Evolutionary conservation across 2,888 invertebrate species (phyloP).

Genomic region (Julus scanicus): DNA sequence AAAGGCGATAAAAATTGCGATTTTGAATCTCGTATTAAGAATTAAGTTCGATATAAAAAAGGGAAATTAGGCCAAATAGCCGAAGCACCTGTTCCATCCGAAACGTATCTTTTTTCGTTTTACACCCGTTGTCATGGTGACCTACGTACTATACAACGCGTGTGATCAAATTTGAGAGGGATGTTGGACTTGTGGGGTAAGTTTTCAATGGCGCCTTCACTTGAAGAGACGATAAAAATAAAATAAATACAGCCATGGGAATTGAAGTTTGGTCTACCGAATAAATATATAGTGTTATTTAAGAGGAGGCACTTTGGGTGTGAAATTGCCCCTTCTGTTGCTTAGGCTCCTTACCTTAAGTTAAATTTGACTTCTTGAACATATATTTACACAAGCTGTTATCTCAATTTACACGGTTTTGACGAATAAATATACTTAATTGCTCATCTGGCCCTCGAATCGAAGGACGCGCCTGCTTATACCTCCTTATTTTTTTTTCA

Average conservation of each 20-base stretch:
- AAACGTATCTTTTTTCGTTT: neutral
- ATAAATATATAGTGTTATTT: neutral
- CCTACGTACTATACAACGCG: neutral
- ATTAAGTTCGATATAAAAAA: neutral
- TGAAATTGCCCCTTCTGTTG: neutral
- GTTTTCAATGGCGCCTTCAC: neutral
- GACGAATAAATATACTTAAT: neutral
- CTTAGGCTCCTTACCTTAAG: neutral
- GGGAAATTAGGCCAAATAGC: neutral
- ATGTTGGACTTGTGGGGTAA: neutral
- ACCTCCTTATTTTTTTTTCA: neutral
- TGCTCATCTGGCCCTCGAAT: neutral
- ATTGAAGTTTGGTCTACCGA: neutral
- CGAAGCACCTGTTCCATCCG: neutral
- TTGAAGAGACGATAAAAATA: neutral
- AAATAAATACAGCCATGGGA: neutral
- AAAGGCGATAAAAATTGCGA: slow-evolving; percentile 9
- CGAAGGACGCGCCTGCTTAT: neutral
- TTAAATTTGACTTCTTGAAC: neutral
- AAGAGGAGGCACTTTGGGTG: neutral
- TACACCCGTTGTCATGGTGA: no score
- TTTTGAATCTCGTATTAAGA: slow-evolving; percentile 6
- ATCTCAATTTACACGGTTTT: neutral
- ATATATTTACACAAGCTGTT: neutral
- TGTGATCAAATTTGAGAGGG: neutral